Base-by-base conservation (phyloP, 2,888 invertebrate species). In the Trissoscelio sp. region DNA sequence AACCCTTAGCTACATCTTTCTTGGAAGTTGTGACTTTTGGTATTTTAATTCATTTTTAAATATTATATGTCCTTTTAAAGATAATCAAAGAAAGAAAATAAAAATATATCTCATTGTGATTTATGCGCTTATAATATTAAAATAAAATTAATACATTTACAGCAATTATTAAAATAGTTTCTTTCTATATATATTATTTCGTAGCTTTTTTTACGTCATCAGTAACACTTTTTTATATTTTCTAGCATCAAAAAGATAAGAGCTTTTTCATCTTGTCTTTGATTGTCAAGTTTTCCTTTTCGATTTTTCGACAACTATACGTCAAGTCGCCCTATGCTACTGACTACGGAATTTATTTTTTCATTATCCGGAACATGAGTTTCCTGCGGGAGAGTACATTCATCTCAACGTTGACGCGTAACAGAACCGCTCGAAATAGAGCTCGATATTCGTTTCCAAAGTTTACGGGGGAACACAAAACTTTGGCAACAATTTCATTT, bases 351-450 rank as follows among this genome's bases (percentile, higher is more conserved):
- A 80, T 80, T 80, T 80, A 80, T 80, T 81, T 75, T 81, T 81
- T 81, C 80, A 75, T 81, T 81, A 81, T 81, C 80, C 72, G 37
- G 46, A 57, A 81, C 80, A 81, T 64, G 80, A 81, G 75, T 64
- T 70, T 81, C 80, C 72, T 81, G 28, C 66, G 75, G 66, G 77
- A 60, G 67, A 81, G 77, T 81, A 81, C 81, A 81, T 81, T 77
- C 70, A 81, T 81, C 75, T 81, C 72, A 53, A 55, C 77, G 55
- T 77, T 81, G 81, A 81, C 81, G 62, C 60, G 72, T 53, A 81
- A 81, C 75, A 77, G 72, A 81, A 81, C 58, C 66, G 67, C 22
- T 69, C 67, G 81, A 72, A 81, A 81, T 77, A 75, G 66, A 66
- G 66, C 62, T 77, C 72, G 67, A 81, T 81, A 81, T 81, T 81